Evolutionary conservation across 2,113 vertebrate species (phyloP).

Genomic region (Mixornis gularis): DNA sequence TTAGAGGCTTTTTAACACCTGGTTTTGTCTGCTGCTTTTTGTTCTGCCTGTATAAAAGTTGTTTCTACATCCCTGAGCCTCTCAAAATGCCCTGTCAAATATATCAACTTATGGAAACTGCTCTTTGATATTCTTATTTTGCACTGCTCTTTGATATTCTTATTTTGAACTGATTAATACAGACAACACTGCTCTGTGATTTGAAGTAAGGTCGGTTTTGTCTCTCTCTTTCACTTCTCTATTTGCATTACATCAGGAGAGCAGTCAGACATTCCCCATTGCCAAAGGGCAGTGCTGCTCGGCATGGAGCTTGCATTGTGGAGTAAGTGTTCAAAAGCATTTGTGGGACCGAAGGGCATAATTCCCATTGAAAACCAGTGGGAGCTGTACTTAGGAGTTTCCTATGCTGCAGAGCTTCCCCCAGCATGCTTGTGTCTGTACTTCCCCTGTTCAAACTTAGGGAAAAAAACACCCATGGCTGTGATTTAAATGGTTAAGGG

Average conservation of each 20-base stretch:
- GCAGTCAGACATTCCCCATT: background rate
- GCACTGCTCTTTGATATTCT: background rate
- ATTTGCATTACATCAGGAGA: background rate
- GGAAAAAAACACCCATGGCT: background rate
- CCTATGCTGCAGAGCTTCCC: background rate
- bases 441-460: background rate
- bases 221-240: background rate
- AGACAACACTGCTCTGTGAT: background rate
- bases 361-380: background rate
- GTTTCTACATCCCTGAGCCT: background rate
- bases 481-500: background rate
- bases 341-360: background rate
- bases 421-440: background rate
- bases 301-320: background rate
- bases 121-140: background rate
- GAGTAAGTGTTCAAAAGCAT: background rate
- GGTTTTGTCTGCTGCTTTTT: background rate
- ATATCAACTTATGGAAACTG: background rate
- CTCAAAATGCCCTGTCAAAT: background rate
- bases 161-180: background rate
- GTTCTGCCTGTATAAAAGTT: background rate
- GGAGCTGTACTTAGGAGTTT: background rate
- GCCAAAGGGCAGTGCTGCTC: background rate
- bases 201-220: background rate
- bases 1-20: background rate